Conservation (phyloP, 2,113 vertebrate genomes). For the Numida meleagris region DNA sequence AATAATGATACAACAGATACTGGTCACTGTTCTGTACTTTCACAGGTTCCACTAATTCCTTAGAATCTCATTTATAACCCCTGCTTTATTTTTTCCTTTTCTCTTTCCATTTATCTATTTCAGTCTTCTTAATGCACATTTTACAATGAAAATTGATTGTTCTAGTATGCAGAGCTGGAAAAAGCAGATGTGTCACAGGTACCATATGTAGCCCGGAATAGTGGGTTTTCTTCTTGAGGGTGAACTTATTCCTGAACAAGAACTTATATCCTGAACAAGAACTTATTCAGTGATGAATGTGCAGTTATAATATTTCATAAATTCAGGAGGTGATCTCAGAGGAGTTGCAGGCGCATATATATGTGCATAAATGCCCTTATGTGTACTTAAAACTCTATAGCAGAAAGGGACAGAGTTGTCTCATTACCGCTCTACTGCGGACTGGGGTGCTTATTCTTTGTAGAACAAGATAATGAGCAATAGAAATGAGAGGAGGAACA, state of each 20-base stretch:
- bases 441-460: background rate
- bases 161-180: too few relatives aligned
- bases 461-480: background rate
- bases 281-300: background rate
- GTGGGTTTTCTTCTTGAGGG: background rate
- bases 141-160: background rate
- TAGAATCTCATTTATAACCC: background rate
- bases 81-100: background rate
- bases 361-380: background rate
- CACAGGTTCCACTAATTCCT: background rate
- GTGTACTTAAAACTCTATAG: background rate
- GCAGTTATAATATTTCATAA: background rate
- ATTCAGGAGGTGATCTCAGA: background rate
- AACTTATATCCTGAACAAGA: background rate
- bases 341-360: background rate
- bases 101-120: accelerated
- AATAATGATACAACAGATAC: background rate
- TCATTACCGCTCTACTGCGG: accelerated
- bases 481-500: background rate
- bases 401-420: background rate
- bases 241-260: background rate
- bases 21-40: background rate
- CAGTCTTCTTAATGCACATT: background rate
- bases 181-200: background rate
- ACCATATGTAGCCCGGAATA: background rate